Evolutionary conservation across 2,797 vertebrate species (phyloP).

Genomic region (Neosilurus mollespiculum): DNA sequence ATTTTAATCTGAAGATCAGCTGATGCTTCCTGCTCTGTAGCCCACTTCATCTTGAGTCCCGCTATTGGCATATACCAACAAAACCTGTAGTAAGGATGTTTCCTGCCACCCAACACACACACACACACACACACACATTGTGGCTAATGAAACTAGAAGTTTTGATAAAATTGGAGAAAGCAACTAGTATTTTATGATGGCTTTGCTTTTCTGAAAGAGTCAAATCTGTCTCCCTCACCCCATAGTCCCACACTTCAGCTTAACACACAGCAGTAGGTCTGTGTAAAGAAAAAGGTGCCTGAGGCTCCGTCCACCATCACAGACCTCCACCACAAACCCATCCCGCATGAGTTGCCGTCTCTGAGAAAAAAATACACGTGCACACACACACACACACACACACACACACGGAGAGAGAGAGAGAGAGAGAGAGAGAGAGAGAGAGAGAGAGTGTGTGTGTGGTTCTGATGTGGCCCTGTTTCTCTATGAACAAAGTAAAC

Average conservation of each 20-base stretch:
- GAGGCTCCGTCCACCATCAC: constrained; percentile 65
- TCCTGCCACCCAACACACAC: constrained; percentile 59
- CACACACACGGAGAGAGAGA: too few species aligned
- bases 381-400: not conserved
- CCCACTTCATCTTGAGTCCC: constrained; percentile 67
- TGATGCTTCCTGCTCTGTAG: constrained; percentile 51
- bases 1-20: constrained; percentile 63
- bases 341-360: constrained; percentile 75
- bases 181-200: not conserved
- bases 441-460: too few species aligned
- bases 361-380: constrained; percentile 50
- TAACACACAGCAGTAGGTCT: constrained; percentile 75
- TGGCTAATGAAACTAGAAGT: too few species aligned
- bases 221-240: constrained; percentile 61
- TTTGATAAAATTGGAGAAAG: not conserved
- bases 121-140: too few species aligned
- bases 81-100: constrained; percentile 73
- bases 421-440: too few species aligned
- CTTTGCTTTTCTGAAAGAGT: not conserved
- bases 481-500: not conserved
- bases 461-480: not conserved
- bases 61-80: constrained; percentile 75
- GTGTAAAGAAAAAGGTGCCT: constrained; percentile 80
- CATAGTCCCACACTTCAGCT: constrained; percentile 63
- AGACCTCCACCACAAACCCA: constrained; percentile 71